These are phyloP conservation scores for Tenodera sinensis DNA, from an alignment of 2,888 invertebrate species.

Conservation along the genomic window DNA sequence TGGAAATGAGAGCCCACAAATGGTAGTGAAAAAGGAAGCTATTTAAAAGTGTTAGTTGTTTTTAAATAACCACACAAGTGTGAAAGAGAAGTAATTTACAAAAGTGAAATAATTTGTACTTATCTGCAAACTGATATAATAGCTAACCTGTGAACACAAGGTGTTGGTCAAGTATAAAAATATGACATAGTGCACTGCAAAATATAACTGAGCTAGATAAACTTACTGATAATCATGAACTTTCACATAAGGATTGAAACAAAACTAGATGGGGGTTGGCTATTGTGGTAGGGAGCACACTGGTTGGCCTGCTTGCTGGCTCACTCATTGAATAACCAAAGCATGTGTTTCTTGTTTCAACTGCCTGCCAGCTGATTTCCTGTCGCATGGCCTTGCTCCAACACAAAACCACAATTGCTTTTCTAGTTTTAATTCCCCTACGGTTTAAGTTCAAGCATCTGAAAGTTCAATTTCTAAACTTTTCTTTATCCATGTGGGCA, in stretches of 20 bases:
- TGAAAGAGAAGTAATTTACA: not conserved
- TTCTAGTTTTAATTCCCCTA: too few relatives aligned
- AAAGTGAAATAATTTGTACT: not conserved
- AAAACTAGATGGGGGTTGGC: too few relatives aligned
- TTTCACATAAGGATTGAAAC: not conserved
- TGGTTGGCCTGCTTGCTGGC: too few relatives aligned
- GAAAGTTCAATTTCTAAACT: not conserved
- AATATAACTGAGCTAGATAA: not conserved
- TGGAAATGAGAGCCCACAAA: not conserved
- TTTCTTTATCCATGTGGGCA: not conserved
- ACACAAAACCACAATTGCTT: too few relatives aligned
- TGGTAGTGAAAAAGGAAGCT: not conserved
- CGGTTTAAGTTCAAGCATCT: not conserved
- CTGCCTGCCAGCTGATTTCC: too few relatives aligned
- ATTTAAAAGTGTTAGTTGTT: too few relatives aligned
- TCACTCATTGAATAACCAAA: too few relatives aligned
- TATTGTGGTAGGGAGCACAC: too few relatives aligned
- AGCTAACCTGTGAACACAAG: not conserved
- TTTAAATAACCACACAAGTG: too few relatives aligned
- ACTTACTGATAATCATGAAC: not conserved
- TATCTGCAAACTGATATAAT: not conserved
- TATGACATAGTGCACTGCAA: not conserved
- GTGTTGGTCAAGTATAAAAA: not conserved
- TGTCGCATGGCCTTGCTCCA: too few relatives aligned
- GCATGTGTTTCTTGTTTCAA: too few relatives aligned